phyloP scores from a whole-genome alignment of 2,113 vertebrate genomes.

The Saccopteryx bilineata region DNA sequence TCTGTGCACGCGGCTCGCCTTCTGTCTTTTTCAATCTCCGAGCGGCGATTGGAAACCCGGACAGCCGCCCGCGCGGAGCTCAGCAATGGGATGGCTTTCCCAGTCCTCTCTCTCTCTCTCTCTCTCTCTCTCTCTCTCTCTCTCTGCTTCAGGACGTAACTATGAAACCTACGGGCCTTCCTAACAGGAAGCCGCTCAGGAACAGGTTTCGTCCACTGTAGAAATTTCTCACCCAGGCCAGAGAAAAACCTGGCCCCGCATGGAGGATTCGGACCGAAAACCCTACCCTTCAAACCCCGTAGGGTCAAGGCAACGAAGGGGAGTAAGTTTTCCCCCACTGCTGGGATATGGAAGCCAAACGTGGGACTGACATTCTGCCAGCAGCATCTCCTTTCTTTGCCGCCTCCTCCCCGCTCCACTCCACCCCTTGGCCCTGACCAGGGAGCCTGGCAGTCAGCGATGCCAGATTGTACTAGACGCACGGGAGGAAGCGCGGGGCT shows the following conservation, averaged over 20 bases:
- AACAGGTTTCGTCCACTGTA: background rate
- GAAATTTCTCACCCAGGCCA: background rate
- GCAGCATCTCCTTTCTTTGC: background rate
- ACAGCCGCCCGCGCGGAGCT: background rate
- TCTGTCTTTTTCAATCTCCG: slow-evolving; percentile 57
- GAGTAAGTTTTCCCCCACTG: background rate
- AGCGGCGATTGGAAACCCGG: slow-evolving; percentile 51
- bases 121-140: background rate
- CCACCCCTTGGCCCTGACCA: background rate
- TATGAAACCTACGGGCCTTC: background rate
- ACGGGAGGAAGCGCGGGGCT: background rate
- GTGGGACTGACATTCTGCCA: background rate
- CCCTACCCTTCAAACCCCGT: background rate
- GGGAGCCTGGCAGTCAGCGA: background rate
- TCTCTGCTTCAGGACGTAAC: background rate
- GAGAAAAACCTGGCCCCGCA: background rate
- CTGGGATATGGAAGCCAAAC: background rate
- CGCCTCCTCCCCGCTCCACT: background rate
- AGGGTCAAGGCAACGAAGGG: background rate
- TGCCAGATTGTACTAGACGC: background rate
- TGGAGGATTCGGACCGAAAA: background rate
- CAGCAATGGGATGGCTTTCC: slow-evolving; percentile 62
- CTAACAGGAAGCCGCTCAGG: background rate
- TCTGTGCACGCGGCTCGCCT: slow-evolving; percentile 77
- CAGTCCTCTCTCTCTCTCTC: slow-evolving; percentile 40